Evolutionary conservation across 2,888 invertebrate genomes (phyloP), one percentile per base, ranked within the genome.

Genomic region (Empis livida): DNA sequence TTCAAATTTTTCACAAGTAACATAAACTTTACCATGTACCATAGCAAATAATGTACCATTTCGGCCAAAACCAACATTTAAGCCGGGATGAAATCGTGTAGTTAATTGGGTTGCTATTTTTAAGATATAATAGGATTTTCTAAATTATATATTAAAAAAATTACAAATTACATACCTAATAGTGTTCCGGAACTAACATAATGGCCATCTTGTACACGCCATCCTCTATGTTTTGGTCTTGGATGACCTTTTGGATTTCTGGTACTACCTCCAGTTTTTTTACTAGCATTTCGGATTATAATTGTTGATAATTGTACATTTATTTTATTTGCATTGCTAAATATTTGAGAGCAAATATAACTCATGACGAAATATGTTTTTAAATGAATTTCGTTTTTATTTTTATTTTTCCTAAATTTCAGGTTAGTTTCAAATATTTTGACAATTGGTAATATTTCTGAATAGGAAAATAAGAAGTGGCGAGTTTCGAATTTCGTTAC

Each of bases 21-120:
- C 73, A 14, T 82, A 67, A 0, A 94, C 91, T 60, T 71, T 77
- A 1, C 94, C 94, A 37, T 82, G 72, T 57, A 81, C 79, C 62
- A 88, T 72, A 0, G 94, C 91, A 70, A 78, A 87, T 2, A 95
- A 65, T 1, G 85, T 85, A 1, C 84, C 84, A 61, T 90, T 82
- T 45, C 73, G 74, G 4, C 86, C 87, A 55, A 89, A 76, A 1
- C 88, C 88, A 56, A 91, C 88, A 71, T 87, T 80, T 46, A 87
- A 64, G 10, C 88, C 88, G 9, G 89, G 87, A 68, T 87, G 88
- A 62, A 85, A 89, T 46, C 87, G 72, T 0, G 81, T 69, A 4
- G 67, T 77, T 44, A 75, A 68, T 64, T 89, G 89, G 0, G 79
- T 78, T 1, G 72, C 87, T 27, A n/a, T n/a, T n/a, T n/a, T n/a